Evolutionary conservation across 2,888 invertebrate genomes (phyloP).

Genomic region (Oligia latruncula): DNA sequence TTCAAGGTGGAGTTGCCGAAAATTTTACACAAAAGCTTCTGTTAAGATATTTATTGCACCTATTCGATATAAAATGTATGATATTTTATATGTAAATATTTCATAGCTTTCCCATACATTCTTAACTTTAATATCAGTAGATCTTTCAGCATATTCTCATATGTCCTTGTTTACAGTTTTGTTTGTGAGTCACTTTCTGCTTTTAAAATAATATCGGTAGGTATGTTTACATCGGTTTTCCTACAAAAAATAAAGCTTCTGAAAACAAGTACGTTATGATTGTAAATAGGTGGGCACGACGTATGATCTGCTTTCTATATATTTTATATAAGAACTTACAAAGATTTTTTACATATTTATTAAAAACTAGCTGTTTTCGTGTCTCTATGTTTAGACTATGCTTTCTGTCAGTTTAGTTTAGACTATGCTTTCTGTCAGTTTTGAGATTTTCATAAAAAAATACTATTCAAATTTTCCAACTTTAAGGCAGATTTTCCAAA

Average conservation of each 20-base stretch:
- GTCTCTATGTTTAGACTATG: neutral
- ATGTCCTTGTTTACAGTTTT: conserved; percentile 28
- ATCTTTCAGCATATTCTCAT: conserved; percentile 3
- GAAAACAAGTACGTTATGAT: neutral
- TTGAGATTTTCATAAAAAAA: neutral
- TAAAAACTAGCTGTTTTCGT: neutral
- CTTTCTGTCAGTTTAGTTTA: neutral
- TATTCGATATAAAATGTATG: conserved; percentile 14
- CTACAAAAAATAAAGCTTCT: neutral
- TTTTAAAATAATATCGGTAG: neutral
- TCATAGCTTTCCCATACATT: conserved; percentile 20
- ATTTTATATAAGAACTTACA: neutral
- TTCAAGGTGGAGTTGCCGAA: neutral
- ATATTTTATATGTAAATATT: neutral
- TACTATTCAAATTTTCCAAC: neutral
- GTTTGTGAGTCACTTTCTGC: conserved; percentile 22
- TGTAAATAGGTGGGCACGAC: neutral
- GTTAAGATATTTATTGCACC: conserved; percentile 31
- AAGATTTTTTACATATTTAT: neutral
- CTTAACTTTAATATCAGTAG: neutral
- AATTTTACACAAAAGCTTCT: neutral
- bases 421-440: neutral
- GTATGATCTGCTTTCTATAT: neutral
- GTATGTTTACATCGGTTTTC: conserved; percentile 12
- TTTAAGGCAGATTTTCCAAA: neutral